Evolutionary conservation across 2,888 invertebrate genomes (phyloP), one percentile per base, ranked within the genome.

Genomic region (Muschampia plurimacula): DNA sequence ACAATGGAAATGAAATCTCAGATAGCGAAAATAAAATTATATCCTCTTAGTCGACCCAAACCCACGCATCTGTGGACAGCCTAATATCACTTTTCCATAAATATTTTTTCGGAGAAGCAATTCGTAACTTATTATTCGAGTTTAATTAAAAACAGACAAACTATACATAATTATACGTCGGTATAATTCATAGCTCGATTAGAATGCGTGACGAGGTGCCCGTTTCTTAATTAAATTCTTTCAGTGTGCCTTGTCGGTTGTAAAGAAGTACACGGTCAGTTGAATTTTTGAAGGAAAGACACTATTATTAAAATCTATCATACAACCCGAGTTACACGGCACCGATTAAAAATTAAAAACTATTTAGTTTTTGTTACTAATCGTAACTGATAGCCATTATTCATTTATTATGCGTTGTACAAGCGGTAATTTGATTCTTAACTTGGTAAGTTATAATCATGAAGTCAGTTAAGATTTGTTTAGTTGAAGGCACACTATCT

Each of bases 191-290:
- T 66, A 69, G 71, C 73, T 68, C 65, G 73, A 68, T 59, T 75
- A 74, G 71, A 71, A 66, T 72, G 75, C 78, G 73, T 78, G 77
- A 77, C 79, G 77, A 60, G 64, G 74, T 59, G 67, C 65, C 73
- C 62, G 67, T 73, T 67, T 74, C 63, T 74, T 75, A 76, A 75
- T 76, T 74, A 75, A 71, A 65, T 65, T 59, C 65, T 59, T 65
- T 71, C 65, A 71, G 64, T 64, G 59, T 65, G 70, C 65, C 65
- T 71, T 65, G n/a, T 59, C 49, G 39, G 62, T 69, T 55, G 46
- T 52, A 52, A 22, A 52, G 60, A 69, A 69, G 41, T 70, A 70
- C 49, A 71, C 70, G 70, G 46, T 71, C 65, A 71, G 70, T 71
- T 71, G 65, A 46, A 65, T 71, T 46, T 65, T 71, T 71, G 70